Evolutionary conservation across 2,888 invertebrate genomes (phyloP).

Genomic region (Herminia tarsipennalis): DNA sequence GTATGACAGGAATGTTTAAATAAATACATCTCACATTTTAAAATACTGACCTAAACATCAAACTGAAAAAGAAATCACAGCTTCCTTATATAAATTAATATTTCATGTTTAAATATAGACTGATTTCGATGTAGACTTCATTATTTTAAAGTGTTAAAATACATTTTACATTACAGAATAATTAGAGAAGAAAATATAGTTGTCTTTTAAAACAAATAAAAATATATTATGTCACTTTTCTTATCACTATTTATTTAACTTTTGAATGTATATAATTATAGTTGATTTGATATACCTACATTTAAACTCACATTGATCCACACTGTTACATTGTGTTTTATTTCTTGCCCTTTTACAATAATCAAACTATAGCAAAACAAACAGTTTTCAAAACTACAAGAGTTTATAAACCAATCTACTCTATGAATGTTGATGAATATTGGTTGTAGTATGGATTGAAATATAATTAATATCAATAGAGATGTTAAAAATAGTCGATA

Average conservation of each 20-base stretch:
- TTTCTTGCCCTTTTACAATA: too few species aligned
- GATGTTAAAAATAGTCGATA: too few species aligned
- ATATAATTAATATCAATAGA: too few species aligned
- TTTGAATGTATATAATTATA: background rate
- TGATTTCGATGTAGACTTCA: slow-evolving; percentile 41
- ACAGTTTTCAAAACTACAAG: too few species aligned
- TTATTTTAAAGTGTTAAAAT: slow-evolving; percentile 24
- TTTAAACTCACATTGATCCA: too few species aligned
- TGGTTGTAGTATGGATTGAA: too few species aligned
- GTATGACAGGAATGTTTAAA: slow-evolving; percentile 64
- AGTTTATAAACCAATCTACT: too few species aligned
- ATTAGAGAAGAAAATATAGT: slow-evolving; percentile 18
- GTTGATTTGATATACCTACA: background rate
- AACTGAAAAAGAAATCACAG: slow-evolving; percentile 41
- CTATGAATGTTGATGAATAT: too few species aligned
- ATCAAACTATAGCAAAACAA: too few species aligned
- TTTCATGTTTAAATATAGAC: slow-evolving; percentile 25
- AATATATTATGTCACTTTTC: slow-evolving; percentile 41
- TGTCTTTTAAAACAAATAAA: slow-evolving; percentile 26
- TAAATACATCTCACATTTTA: slow-evolving; percentile 42
- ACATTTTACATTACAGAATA: slow-evolving; percentile 23
- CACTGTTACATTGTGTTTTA: too few species aligned
- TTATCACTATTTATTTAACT: slow-evolving; percentile 22
- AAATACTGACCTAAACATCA: slow-evolving; percentile 42
- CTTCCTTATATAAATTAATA: slow-evolving; percentile 32